A percentile compares a stretch with the other conserved stretches of the same genome.
Evolutionary conservation across 2,113 vertebrate species (phyloP).

Genomic region (Procavia capensis): DNA sequence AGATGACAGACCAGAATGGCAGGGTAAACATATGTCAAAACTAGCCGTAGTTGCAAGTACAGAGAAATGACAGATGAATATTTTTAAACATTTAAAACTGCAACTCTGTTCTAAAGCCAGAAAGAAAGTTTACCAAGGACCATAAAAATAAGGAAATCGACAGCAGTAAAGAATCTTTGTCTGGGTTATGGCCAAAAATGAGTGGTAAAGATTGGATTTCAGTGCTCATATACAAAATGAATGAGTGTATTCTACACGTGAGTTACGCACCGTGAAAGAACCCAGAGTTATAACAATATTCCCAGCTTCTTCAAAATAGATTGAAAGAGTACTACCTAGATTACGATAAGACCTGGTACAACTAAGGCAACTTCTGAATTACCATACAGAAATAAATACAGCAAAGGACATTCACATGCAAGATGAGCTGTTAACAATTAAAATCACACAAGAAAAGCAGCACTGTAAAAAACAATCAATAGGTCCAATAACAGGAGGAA

Average conservation of each 20-base stretch:
- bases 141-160: neutral
- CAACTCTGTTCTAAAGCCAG: neutral
- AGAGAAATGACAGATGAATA: neutral
- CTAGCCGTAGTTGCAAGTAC: neutral
- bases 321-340: neutral
- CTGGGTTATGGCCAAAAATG: neutral
- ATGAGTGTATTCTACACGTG: neutral
- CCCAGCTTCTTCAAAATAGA: neutral
- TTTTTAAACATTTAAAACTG: constrained; percentile 34
- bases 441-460: neutral
- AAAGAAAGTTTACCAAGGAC: neutral
- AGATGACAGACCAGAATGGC: constrained; percentile 16
- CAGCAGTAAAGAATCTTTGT: constrained; percentile 15
- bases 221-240: neutral
- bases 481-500: neutral
- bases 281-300: neutral
- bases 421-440: constrained; percentile 17
- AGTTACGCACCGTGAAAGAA: neutral
- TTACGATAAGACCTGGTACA: neutral
- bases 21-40: neutral
- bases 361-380: neutral
- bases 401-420: neutral
- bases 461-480: neutral
- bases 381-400: neutral
- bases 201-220: neutral